Conservation (phyloP, 2,797 vertebrate genomes). For the Notoglanidium macrostoma region DNA sequence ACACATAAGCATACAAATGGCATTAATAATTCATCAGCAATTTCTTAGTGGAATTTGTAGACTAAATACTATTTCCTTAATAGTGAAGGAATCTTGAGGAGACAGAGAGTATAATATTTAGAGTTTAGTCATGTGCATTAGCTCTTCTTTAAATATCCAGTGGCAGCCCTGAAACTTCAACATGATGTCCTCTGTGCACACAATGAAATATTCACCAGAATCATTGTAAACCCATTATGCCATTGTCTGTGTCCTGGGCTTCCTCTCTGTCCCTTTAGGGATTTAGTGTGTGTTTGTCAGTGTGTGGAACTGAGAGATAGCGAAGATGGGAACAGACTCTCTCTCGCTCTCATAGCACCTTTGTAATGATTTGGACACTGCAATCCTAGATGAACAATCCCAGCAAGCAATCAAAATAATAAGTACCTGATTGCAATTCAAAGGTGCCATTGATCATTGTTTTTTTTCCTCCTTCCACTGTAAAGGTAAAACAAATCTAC, state of each 20-base stretch:
- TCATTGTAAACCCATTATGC: constrained; percentile 49
- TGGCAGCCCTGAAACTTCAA: constrained; percentile 30
- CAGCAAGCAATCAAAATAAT: constrained; percentile 4
- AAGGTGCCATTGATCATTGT: background rate
- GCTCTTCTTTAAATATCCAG: constrained; percentile 26
- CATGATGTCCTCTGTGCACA: constrained; percentile 39
- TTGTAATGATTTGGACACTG: constrained; percentile 23
- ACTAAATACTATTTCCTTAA: constrained; percentile 55
- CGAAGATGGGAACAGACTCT: background rate
- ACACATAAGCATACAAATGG: constrained; percentile 28
- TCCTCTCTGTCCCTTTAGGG: constrained; percentile 33
- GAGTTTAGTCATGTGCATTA: constrained; percentile 39
- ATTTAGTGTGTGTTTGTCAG: constrained; percentile 40
- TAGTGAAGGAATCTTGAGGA: constrained; percentile 43
- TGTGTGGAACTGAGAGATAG: constrained; percentile 47
- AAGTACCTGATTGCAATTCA: background rate
- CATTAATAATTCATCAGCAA: constrained; percentile 56
- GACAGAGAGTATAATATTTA: constrained; percentile 33
- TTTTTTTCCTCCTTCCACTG: background rate
- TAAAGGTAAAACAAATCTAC: background rate
- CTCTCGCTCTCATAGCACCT: background rate
- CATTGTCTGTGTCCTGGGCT: constrained; percentile 43
- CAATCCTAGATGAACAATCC: constrained; percentile 31
- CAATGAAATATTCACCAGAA: constrained; percentile 57
- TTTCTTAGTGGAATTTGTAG: constrained; percentile 44